These are phyloP conservation scores for Trachymyrmex septentrionalis DNA, from an alignment of 1,140 invertebrate species.

Conservation along the genomic window DNA sequence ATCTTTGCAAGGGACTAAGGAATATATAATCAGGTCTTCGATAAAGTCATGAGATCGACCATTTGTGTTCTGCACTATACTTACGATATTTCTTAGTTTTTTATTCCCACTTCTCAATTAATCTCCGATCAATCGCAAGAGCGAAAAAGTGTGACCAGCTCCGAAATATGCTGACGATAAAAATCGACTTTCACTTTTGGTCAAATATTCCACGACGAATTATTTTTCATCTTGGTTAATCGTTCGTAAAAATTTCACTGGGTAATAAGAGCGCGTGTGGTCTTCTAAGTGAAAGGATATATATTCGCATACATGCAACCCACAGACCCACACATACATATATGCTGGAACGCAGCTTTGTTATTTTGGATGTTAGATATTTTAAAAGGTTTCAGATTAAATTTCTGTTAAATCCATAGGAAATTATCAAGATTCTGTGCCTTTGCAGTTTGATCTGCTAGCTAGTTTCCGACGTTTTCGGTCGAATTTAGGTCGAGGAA, in stretches of 20 bases:
- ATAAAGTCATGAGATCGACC: neutral
- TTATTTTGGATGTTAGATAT: neutral
- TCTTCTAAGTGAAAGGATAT: conserved; percentile 37
- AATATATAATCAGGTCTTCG: neutral
- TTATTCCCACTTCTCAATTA: neutral
- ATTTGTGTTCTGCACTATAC: neutral
- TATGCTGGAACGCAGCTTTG: neutral
- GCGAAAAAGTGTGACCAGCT: neutral
- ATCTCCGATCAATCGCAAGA: neutral
- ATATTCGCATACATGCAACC: neutral
- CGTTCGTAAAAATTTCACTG: conserved; percentile 35
- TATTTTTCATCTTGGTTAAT: conserved; percentile 23
- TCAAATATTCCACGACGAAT: neutral
- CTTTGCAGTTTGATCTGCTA: neutral
- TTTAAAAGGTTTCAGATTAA: neutral
- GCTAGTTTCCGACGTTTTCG: conserved; percentile 11
- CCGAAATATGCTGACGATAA: conserved; percentile 2
- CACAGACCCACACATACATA: neutral
- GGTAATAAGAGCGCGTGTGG: neutral
- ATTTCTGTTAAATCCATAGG: neutral
- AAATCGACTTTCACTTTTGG: conserved; percentile 34
- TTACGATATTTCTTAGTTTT: neutral
- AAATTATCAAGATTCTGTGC: neutral
- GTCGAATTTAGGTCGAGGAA: conserved; percentile 70
- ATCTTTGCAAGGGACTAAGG: neutral